Conservation (phyloP, 2,888 invertebrate species). For the Sarcophaga variegata region DNA sequence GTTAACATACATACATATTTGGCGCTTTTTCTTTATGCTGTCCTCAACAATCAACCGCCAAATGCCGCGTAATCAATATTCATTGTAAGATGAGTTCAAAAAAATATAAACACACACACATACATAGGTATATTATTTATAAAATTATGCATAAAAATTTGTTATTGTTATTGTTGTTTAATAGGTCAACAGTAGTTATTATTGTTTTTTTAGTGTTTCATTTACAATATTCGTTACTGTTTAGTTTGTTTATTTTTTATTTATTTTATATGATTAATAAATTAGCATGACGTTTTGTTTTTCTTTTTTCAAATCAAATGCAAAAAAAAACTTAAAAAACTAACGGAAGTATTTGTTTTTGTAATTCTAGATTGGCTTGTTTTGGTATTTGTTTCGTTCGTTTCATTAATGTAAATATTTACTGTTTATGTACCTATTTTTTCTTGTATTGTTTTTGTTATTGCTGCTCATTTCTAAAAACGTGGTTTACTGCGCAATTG, state of each 20-base stretch:
- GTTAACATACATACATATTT: slow-evolving; percentile 47
- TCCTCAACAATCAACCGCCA: background rate
- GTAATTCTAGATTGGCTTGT: background rate
- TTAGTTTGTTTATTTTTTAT: background rate
- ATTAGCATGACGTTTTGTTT: slow-evolving; percentile 34
- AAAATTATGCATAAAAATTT: background rate
- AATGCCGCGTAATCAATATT: background rate
- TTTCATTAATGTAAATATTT: slow-evolving; percentile 1
- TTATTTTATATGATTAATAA: background rate
- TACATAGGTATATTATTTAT: too few relatives aligned
- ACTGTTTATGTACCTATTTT: background rate
- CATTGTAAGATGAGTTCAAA: too few relatives aligned
- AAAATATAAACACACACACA: too few relatives aligned
- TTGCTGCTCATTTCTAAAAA: background rate
- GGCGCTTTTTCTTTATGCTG: slow-evolving; percentile 45
- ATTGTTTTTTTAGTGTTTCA: background rate
- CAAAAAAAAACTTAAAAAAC: slow-evolving; percentile 25
- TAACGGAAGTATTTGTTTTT: slow-evolving; percentile 44
- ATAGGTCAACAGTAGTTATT: background rate
- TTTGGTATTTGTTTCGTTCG: background rate
- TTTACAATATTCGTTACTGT: slow-evolving; percentile 35
- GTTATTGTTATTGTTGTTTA: background rate
- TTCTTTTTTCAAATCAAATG: background rate
- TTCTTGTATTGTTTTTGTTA: background rate
- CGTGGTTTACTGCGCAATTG: slow-evolving; percentile 59